phyloP scores from a whole-genome alignment of 2,888 invertebrate genomes.

The Dynastes maya region DNA sequence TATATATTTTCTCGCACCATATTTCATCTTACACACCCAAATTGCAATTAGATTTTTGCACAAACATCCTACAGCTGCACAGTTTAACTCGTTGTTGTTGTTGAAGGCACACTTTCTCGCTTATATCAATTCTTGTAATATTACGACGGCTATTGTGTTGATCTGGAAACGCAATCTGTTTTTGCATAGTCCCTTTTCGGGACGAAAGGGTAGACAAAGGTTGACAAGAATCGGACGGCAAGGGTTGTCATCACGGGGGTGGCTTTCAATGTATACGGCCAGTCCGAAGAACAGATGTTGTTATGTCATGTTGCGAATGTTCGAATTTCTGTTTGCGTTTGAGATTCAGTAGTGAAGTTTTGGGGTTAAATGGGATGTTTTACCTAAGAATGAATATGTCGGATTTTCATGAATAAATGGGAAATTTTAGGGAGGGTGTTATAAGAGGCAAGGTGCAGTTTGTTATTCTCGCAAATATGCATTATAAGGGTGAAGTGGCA shows the following conservation, averaged over 20 bases:
- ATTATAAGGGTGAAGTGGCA: too few species aligned
- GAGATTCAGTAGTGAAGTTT: constrained; percentile 16
- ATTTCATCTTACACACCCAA: neutral
- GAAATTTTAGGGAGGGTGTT: neutral
- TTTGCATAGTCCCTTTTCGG: constrained; percentile 25
- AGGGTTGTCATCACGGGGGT: constrained; percentile 10
- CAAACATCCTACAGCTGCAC: constrained; percentile 11
- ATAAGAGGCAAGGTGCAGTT: neutral
- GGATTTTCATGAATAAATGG: neutral
- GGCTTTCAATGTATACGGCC: constrained; percentile 7
- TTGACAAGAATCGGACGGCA: constrained; percentile 16
- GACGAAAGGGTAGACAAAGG: constrained; percentile 33
- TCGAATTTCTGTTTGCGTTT: constrained; percentile 26
- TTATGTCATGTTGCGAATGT: constrained; percentile 40
- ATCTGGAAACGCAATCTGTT: constrained; percentile 36
- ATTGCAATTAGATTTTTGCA: neutral
- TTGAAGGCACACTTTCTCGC: too few species aligned
- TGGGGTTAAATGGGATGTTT: constrained; percentile 19
- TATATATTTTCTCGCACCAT: too few species aligned
- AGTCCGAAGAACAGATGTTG: constrained; percentile 30
- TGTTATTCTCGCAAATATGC: neutral
- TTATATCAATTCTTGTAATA: constrained; percentile 13
- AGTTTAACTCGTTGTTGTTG: neutral
- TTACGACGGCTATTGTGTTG: constrained; percentile 33
- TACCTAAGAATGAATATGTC: constrained; percentile 2